These are phyloP conservation scores for Dreissena polymorpha DNA, from an alignment of 1,140 invertebrate genomes.

Conservation along the genomic window DNA sequence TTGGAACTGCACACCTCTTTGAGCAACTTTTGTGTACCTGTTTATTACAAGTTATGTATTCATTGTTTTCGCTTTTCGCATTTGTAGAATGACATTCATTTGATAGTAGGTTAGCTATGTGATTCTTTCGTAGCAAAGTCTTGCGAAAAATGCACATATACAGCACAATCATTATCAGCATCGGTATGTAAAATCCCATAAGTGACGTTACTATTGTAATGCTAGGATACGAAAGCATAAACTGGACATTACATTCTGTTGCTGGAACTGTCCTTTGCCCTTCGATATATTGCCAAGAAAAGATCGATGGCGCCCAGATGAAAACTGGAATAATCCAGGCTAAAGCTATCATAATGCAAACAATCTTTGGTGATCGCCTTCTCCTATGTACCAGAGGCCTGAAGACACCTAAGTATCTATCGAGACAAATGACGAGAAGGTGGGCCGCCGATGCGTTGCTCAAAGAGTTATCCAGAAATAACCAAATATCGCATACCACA, in stretches of 20 bases:
- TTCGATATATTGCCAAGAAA: background rate
- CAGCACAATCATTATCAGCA: background rate
- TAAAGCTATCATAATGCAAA: background rate
- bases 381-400: background rate
- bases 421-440: background rate
- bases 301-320: background rate
- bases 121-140: background rate
- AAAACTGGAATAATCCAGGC: background rate
- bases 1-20: too few relatives aligned
- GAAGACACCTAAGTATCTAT: background rate
- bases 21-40: too few relatives aligned
- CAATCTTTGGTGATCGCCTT: background rate
- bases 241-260: background rate
- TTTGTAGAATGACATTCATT: background rate
- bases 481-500: background rate
- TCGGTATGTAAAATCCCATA: background rate
- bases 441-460: background rate
- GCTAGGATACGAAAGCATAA: background rate
- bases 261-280: background rate
- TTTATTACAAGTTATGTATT: too few relatives aligned
- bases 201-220: background rate
- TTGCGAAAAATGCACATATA: background rate
- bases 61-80: too few relatives aligned
- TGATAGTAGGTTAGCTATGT: background rate
- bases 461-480: background rate